These are phyloP conservation scores for Aporophyla lueneburgensis DNA, from an alignment of 2,888 invertebrate species.

Conservation along the genomic window DNA sequence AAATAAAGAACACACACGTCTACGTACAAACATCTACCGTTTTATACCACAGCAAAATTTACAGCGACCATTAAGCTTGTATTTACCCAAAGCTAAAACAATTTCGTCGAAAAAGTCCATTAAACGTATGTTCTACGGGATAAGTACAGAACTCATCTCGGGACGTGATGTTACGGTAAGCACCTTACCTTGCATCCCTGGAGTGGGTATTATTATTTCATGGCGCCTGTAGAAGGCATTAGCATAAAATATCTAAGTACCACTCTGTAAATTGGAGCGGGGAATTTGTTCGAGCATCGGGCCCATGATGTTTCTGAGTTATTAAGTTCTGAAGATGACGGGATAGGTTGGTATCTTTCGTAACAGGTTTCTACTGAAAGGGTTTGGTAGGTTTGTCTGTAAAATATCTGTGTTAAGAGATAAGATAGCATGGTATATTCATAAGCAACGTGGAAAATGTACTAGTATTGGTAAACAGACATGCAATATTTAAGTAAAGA, in stretches of 20 bases:
- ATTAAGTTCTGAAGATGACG: conserved; percentile 56
- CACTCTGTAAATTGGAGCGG: conserved; percentile 76
- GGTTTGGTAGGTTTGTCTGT: conserved; percentile 22
- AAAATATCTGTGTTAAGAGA: conserved; percentile 11
- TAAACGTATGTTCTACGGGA: conserved; percentile 68
- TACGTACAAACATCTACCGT: conserved; percentile 15
- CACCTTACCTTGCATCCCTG: conserved; percentile 62
- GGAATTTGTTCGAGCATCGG: conserved; percentile 73
- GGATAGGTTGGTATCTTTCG: conserved; percentile 34
- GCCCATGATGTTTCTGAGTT: conserved; percentile 59
- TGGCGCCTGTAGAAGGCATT: conserved; percentile 78
- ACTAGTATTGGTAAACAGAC: background rate
- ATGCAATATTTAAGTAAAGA: background rate
- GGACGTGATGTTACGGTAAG: conserved; percentile 62
- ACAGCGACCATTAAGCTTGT: conserved; percentile 51
- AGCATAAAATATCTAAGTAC: conserved; percentile 81
- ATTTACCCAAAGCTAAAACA: conserved; percentile 59
- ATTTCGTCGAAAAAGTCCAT: conserved; percentile 67
- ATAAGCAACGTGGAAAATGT: background rate
- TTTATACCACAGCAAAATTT: conserved; percentile 58
- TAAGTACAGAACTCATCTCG: conserved; percentile 67
- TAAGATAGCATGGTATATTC: conserved; percentile 12
- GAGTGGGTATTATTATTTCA: conserved; percentile 82
- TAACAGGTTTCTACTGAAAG: conserved; percentile 24
- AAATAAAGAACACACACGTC: conserved; percentile 1